Evolutionary conservation across 2,797 vertebrate genomes (phyloP), one percentile per base, ranked within the genome.

Genomic region (Acanthiza pusilla): DNA sequence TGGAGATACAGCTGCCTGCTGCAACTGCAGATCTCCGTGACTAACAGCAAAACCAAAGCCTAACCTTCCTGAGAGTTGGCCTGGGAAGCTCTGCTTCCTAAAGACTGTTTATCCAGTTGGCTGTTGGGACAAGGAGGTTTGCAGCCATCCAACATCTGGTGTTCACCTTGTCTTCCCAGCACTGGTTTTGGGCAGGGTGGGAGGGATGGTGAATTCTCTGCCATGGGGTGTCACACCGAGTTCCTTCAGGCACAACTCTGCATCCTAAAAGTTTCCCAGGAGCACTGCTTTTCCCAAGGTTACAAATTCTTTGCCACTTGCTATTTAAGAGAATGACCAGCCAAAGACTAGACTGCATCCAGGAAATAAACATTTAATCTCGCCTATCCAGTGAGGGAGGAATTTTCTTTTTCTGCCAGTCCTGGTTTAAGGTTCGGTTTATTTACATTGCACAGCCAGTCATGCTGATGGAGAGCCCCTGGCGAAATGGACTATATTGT

Each of bases 341-440:
- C 61, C 76, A 81, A 51, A 84, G n/a, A 43, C 25, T 45, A 62
- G 30, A 11, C 40, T 42, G 10, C 61, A 47, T 54, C 71, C 40
- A 62, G 74, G 80, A 86, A 86, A 84, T 48, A 62, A 91, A 38
- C n/a, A 19, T 84, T 73, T 78, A 5, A 66, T 62, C 54, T 78
- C 86, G 47, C 45, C 51, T 88, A 43, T 86, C 40, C 29, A 13
- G 55, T 13, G 63, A 30, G 17, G 50, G 57, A 95, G 58, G 75
- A 79, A 32, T 91, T 80, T 75, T 89, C 15, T 70, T 75, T 86
- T 65, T 34, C 12, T 68, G 48, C 84, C 87, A n/a, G n/a, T 70
- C 43, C 36, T 63, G 2, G 0, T 75, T 57, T 62, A 50, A 16
- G 42, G 47, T 57, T 90, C 81, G 53, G 15, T 65, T 94, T 86